Percentiles rank a stretch among this genome's conserved stretches.
Evolutionary conservation across 2,797 vertebrate species (phyloP).

Genomic region (Calcarius lapponicus): DNA sequence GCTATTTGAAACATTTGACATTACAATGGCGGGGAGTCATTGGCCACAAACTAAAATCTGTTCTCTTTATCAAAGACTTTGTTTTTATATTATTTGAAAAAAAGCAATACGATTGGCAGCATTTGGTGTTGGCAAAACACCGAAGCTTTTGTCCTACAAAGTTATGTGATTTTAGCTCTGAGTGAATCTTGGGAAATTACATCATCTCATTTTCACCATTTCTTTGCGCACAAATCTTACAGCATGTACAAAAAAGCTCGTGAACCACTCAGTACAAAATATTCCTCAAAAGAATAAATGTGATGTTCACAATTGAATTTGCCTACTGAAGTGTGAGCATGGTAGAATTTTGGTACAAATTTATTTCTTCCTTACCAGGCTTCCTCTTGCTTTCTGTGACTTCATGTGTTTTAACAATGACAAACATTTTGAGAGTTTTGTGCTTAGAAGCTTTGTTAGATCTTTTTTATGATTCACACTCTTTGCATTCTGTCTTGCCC

Average conservation of each 20-base stretch:
- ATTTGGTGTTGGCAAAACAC: background rate
- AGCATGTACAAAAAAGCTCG: background rate
- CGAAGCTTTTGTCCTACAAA: slow-evolving; percentile 6
- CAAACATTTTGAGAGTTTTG: background rate
- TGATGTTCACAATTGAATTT: background rate
- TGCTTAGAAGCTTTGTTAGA: background rate
- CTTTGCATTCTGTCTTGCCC: background rate
- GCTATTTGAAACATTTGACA: background rate
- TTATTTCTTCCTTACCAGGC: background rate
- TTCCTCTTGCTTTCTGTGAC: background rate
- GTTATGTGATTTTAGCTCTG: background rate
- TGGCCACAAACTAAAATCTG: background rate
- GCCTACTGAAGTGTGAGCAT: background rate
- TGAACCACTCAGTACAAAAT: background rate
- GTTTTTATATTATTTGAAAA: background rate
- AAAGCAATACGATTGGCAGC: accelerated
- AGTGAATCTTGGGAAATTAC: background rate
- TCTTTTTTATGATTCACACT: background rate
- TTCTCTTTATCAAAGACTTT: background rate
- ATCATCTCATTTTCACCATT: background rate
- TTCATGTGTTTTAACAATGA: background rate
- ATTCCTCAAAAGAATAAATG: background rate
- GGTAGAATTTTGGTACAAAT: background rate
- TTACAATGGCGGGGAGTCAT: accelerated
- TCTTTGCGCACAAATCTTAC: background rate